phyloP scores from a whole-genome alignment of 2,113 vertebrate genomes.

The Aldabrachelys gigantea region DNA sequence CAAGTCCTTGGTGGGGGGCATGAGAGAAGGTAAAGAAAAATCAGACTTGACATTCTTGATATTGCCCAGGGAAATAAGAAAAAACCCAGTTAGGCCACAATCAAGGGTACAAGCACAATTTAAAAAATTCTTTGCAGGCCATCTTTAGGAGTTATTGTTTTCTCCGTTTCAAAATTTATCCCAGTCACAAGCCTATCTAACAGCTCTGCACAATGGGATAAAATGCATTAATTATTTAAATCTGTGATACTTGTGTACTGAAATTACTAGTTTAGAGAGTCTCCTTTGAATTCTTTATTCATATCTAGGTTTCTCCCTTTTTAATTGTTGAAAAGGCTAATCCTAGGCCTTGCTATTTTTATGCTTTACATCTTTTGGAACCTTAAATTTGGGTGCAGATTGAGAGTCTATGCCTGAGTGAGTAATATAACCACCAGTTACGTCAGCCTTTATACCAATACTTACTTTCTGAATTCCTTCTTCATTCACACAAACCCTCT shows the following conservation, averaged over 20 bases:
- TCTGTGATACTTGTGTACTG: not conserved
- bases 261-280: not conserved
- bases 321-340: not conserved
- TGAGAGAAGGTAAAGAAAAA: not conserved
- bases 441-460: not conserved
- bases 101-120: not conserved
- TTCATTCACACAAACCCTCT: constrained; percentile 92
- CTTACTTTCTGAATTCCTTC: constrained; percentile 97
- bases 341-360: not conserved
- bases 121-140: not conserved
- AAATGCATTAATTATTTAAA: not conserved
- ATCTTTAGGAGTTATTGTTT: not conserved
- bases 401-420: not conserved
- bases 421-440: not conserved
- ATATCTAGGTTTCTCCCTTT: not conserved
- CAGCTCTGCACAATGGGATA: not conserved
- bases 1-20: not conserved
- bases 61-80: not conserved
- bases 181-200: not conserved
- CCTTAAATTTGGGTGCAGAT: not conserved
- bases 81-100: not conserved
- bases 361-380: not conserved
- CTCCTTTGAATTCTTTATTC: not conserved
- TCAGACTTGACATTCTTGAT: not conserved
- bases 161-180: not conserved